phyloP scores from a whole-genome alignment of 2,888 invertebrate species.

The Agriopis marginaria region DNA sequence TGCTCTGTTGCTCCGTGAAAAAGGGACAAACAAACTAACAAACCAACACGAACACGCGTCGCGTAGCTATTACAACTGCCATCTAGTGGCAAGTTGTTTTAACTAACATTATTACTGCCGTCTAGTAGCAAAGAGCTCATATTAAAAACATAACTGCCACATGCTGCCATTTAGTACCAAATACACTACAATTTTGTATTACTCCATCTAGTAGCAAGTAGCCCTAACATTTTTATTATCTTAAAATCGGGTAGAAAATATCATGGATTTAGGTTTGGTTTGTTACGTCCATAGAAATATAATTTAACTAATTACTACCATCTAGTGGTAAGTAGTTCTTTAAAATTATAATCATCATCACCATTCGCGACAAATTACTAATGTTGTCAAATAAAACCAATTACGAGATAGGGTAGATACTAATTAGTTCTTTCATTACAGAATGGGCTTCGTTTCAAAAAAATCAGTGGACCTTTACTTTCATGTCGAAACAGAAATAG shows the following conservation, averaged over 20 bases:
- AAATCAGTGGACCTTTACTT: constrained; percentile 38
- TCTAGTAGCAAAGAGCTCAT: background rate
- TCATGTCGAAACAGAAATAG: constrained; percentile 8
- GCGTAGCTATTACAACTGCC: background rate
- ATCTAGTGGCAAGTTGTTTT: background rate
- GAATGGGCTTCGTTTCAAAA: constrained; percentile 67
- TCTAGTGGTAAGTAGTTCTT: background rate
- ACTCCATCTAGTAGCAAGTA: background rate
- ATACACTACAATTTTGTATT: too few relatives aligned
- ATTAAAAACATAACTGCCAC: too few relatives aligned
- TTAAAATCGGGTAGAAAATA: too few relatives aligned
- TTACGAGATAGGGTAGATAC: too few relatives aligned
- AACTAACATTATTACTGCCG: background rate
- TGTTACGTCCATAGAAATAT: too few relatives aligned
- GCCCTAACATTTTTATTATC: background rate
- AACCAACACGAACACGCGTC: too few relatives aligned
- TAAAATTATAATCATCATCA: background rate
- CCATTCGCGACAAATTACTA: too few relatives aligned
- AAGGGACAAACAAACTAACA: too few relatives aligned
- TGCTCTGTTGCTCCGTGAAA: too few relatives aligned
- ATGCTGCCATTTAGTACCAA: too few relatives aligned
- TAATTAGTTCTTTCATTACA: constrained; percentile 32
- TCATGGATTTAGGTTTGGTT: too few relatives aligned
- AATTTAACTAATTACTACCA: background rate
- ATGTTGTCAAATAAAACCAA: too few relatives aligned